Evolutionary conservation across 2,113 vertebrate genomes (phyloP), one percentile per base, ranked within the genome.

Genomic region (Amia ocellicauda): DNA sequence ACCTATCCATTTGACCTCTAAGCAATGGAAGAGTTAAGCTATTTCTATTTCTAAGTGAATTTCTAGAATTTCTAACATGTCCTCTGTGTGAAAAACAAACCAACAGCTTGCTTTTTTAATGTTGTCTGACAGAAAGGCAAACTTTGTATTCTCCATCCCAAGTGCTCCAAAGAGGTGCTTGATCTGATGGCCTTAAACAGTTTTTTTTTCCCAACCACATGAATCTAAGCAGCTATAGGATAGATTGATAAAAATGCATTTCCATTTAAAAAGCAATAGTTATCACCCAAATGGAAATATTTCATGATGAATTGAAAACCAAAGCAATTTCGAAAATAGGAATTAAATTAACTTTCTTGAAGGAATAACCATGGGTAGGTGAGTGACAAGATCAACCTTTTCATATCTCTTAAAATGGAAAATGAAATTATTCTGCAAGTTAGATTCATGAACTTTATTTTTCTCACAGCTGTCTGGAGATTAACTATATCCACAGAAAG

Each of bases 311-410:
- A 58, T 11, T 24, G 51, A n/a, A 36, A 36, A 36, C 31, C 31
- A 36, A 36, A 36, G 31, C 31, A 23, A 22, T 23, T 53, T 41
- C 10, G 22, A 42, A 57, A 57, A 8, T 40, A n/a, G n/a, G 16
- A 41, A 22, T 58, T 20, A 58, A 8, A 58, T 58, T 14, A 22
- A 41, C 19, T 58, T 36, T 20, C 56, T 40, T 58, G 56, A 41
- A 36, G 56, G 14, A 40, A 41, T 28, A 58, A 19, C 29, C 23
- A 55, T 56, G 53, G n/a, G 19, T 55, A 55, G 45, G 11, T n/a
- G 24, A 28, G 45, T 47, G 45, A 47, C 45, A 47, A 47, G 45
- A 47, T 47, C 45, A 16, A 17, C 14, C 45, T 47, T 47, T 23
- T 58, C 24, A 20, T 42, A 58, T 58, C 19, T 42, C n/a, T 23